Evolutionary conservation across 2,888 invertebrate species (phyloP).

Genomic region (Drosophila pegasa): DNA sequence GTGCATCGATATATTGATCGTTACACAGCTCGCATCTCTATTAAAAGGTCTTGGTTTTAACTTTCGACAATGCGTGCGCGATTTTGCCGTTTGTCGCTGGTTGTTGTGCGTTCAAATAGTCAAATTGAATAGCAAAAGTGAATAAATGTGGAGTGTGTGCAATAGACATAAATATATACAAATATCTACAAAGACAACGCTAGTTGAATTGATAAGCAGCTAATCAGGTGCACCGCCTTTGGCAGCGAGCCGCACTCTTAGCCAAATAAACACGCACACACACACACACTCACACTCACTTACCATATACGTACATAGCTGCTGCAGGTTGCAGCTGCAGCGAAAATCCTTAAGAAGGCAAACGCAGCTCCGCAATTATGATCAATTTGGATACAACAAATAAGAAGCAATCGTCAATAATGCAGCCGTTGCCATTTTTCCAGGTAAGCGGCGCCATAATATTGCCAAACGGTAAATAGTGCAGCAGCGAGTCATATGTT

Average conservation of each 20-base stretch:
- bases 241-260: conserved; percentile 23
- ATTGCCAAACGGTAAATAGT: not conserved
- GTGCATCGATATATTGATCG: conserved; percentile 33
- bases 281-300: not conserved
- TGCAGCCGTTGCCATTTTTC: conserved; percentile 80
- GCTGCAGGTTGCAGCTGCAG: conserved; percentile 49
- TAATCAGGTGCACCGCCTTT: conserved; percentile 5
- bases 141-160: not conserved
- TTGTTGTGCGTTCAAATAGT: conserved; percentile 26
- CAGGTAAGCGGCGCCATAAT: conserved; percentile 73
- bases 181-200: not conserved
- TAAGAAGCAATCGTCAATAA: conserved; percentile 75
- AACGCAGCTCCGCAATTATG: conserved; percentile 30
- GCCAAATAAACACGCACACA: conserved; percentile 29
- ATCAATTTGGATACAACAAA: conserved; percentile 51
- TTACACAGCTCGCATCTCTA: conserved; percentile 25
- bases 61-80: conserved; percentile 54
- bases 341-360: conserved; percentile 16
- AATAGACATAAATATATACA: not conserved
- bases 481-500: conserved; percentile 36
- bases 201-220: conserved; percentile 11
- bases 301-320: conserved; percentile 23
- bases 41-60: conserved; percentile 25
- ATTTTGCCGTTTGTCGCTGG: conserved; percentile 21
- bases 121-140: conserved; percentile 11